phyloP scores from a whole-genome alignment of 1,140 invertebrate genomes.

The Eumeta japonica region DNA sequence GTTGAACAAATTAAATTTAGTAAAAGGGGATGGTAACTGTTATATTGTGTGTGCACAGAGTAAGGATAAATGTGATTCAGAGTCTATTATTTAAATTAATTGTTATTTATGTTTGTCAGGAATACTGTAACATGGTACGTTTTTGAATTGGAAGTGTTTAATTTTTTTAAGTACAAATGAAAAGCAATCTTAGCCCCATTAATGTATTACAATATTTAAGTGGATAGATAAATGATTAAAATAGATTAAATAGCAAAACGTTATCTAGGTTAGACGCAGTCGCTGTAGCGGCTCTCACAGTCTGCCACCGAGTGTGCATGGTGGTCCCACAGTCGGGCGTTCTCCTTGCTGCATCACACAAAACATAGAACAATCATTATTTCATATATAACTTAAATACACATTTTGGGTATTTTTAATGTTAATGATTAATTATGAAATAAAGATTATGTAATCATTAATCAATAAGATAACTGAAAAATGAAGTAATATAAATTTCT shows the following conservation, averaged over 20 bases:
- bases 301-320: constrained; percentile 19
- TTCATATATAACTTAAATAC: background rate
- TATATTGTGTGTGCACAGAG: too few species aligned
- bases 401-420: background rate
- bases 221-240: background rate
- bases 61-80: too few species aligned
- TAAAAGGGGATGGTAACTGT: too few species aligned
- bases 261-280: constrained; percentile 19
- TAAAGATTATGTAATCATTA: constrained; percentile 1
- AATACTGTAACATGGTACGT: too few species aligned
- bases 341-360: constrained; percentile 45
- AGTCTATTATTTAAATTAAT: too few species aligned
- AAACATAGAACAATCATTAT: background rate
- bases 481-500: too few species aligned
- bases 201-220: background rate
- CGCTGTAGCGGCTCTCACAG: constrained; percentile 24
- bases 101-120: too few species aligned
- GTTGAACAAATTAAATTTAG: too few species aligned
- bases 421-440: background rate
- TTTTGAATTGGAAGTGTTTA: too few species aligned
- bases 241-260: background rate
- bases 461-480: too few species aligned
- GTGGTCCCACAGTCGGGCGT: constrained; percentile 45
- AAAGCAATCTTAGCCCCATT: too few species aligned
- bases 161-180: too few species aligned